Base-by-base conservation (phyloP, 2,888 invertebrate genomes). In the Platycnemis pennipes region DNA sequence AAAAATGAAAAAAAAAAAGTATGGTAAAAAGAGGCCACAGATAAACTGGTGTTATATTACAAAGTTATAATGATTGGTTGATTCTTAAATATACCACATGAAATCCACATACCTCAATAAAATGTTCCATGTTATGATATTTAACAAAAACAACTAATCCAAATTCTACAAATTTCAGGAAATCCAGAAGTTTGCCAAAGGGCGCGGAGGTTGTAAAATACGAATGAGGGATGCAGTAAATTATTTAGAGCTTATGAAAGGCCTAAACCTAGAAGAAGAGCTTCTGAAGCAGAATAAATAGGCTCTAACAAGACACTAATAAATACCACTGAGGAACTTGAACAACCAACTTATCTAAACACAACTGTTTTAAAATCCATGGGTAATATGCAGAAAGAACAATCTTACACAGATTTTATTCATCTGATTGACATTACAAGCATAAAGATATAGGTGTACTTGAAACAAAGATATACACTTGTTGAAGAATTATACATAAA, bases 251-350 rank as follows among this genome's bases (percentile, higher is more conserved):
- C 56, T 94, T 42, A 49, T 94, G 31, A 88, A 94, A 53, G 77
- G 42, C 26, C 94, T 94, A 13, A 63, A 88, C 22, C 94, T 94
- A 22, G 94, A 94, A 44, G 94, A 94, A 88, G 87, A 88, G n/a
- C 42, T 94, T 22, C 45, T 94, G 1, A 86, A 88, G 22, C 94
- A 94, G 44, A 94, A 45, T 63, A 91, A 91, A 69, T 91, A 69
- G 44, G 7, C 5, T 44, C n/a, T 11, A 42, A 26, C 44, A 87
- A 77, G 37, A 11, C 37, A 1, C 16, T 11, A 31, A 37, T 1
- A 37, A 77, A 77, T 77, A n/a, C 37, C 5, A 37, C 13, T 37
- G 11, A 13, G 11, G 37, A 37, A 37, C 37, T 37, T 19, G 19
- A 16, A 49, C 0, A 7, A 11, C 2, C 16, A 37, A 77, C 31